Conservation (phyloP, 1,140 invertebrate species). For the Hermetia illucens region DNA sequence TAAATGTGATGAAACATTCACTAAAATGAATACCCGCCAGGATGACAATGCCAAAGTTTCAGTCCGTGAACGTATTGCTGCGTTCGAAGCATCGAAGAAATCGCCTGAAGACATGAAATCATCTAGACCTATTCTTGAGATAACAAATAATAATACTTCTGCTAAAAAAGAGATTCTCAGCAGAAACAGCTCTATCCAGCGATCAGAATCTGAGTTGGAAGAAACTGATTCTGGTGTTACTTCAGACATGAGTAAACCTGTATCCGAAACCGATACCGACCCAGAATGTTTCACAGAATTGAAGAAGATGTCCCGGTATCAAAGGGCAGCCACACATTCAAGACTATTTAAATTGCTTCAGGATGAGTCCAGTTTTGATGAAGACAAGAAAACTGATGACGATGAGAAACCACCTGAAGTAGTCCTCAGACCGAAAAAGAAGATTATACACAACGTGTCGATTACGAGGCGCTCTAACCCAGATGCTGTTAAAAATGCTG, state of each 20-base stretch:
- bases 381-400: constrained; percentile 19
- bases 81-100: constrained; percentile 23
- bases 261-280: constrained; percentile 51
- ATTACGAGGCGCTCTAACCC: constrained; percentile 24
- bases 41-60: constrained; percentile 20
- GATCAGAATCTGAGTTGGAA: constrained; percentile 39
- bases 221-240: constrained; percentile 59
- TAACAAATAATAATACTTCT: background rate
- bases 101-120: constrained; percentile 8
- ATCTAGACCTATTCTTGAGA: background rate
- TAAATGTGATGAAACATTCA: constrained; percentile 13
- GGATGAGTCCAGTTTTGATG: constrained; percentile 35
- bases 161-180: constrained; percentile 17
- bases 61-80: constrained; percentile 25
- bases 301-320: constrained; percentile 42
- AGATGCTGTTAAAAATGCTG: constrained; percentile 17
- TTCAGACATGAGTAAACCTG: constrained; percentile 49
- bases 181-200: constrained; percentile 26
- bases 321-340: constrained; percentile 56
- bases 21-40: constrained; percentile 18
- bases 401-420: constrained; percentile 14
- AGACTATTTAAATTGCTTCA: constrained; percentile 50
- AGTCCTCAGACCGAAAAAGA: constrained; percentile 20
- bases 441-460: constrained; percentile 26
- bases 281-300: constrained; percentile 40